phyloP scores from a whole-genome alignment of 2,888 invertebrate genomes.

The Eristalis arbustorum region DNA sequence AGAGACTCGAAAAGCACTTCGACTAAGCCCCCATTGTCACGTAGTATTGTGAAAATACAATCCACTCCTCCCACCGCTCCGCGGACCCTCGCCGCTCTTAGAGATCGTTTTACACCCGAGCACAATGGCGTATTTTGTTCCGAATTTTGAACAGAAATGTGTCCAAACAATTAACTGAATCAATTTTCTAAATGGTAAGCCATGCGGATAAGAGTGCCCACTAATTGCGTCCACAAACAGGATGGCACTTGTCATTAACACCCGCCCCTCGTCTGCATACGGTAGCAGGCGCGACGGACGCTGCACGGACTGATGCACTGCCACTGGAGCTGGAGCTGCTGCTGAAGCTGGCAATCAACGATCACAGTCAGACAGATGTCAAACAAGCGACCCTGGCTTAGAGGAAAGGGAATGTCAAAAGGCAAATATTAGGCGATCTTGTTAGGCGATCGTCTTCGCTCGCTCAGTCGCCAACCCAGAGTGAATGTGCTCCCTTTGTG shows the following conservation, averaged over 20 bases:
- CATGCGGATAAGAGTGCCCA: constrained; percentile 72
- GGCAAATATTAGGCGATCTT: constrained; percentile 63
- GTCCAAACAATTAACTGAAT: constrained; percentile 72
- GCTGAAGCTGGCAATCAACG: neutral
- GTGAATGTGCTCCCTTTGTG: constrained; percentile 66
- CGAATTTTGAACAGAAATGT: constrained; percentile 61
- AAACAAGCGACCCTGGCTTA: constrained; percentile 20
- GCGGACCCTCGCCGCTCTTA: neutral
- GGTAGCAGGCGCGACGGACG: too few species aligned
- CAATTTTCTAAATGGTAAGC: constrained; percentile 75
- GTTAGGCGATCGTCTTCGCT: constrained; percentile 30
- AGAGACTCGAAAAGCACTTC: constrained; percentile 23
- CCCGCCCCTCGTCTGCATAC: neutral
- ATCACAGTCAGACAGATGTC: constrained; percentile 42
- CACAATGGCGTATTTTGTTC: constrained; percentile 60
- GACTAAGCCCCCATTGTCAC: constrained; percentile 48
- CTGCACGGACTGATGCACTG: too few species aligned
- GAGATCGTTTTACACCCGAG: constrained; percentile 43
- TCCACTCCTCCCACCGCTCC: neutral
- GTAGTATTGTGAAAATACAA: constrained; percentile 62
- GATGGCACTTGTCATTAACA: constrained; percentile 55
- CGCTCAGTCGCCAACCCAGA: constrained; percentile 18
- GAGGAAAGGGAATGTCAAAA: constrained; percentile 28
- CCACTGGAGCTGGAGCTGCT: too few species aligned
- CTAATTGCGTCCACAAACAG: constrained; percentile 69